phyloP scores from a whole-genome alignment of 2,113 vertebrate genomes.

The Gymnocephalus cernua region DNA sequence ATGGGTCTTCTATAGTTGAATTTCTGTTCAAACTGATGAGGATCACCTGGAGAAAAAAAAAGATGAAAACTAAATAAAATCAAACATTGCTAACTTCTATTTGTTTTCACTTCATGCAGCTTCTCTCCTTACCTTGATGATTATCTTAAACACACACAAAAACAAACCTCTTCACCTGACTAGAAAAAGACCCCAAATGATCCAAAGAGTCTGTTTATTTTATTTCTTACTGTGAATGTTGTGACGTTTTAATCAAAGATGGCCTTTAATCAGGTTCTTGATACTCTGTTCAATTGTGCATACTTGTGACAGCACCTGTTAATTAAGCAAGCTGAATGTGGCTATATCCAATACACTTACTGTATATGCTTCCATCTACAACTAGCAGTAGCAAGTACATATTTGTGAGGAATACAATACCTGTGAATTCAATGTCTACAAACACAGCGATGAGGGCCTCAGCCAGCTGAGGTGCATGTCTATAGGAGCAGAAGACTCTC shows the following conservation, averaged over 20 bases:
- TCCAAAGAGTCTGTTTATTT: not conserved
- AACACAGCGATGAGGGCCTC: conserved; percentile 97
- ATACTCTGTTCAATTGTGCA: not conserved
- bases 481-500: conserved; percentile 93
- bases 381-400: not conserved
- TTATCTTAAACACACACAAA: conserved; percentile 15
- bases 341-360: not conserved
- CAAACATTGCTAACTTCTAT: not conserved
- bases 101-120: conserved; percentile 2
- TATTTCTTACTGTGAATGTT: not conserved
- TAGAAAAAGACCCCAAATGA: conserved; percentile 1
- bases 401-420: conserved; percentile 69
- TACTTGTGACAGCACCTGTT: not conserved
- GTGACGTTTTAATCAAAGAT: not conserved
- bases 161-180: conserved; percentile 11
- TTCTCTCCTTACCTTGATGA: conserved; percentile 12
- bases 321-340: not conserved
- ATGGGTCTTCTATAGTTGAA: conserved; percentile 99
- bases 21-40: conserved; percentile 99
- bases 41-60: conserved; percentile 87
- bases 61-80: not conserved
- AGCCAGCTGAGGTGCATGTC: conserved; percentile 89
- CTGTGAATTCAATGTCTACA: conserved; percentile 98
- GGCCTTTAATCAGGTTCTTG: not conserved
- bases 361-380: not conserved